A percentile compares a stretch with the other conserved stretches of the same genome.
Evolutionary conservation across 2,888 invertebrate species (phyloP).

Genomic region (Merodon equestris): DNA sequence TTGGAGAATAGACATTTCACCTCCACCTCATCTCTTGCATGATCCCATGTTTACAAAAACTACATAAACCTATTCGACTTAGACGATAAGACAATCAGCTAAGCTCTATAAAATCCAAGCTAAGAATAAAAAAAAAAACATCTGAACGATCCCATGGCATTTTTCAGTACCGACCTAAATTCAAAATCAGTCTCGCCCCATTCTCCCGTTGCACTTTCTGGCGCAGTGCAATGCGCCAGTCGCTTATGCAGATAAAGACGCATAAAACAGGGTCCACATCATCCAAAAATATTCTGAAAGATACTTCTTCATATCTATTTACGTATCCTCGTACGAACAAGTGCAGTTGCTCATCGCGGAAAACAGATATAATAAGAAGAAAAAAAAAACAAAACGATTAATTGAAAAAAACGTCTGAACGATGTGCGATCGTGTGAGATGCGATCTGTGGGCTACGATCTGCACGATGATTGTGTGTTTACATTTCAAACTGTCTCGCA

Average conservation of each 20-base stretch:
- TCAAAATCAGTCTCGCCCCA: constrained; percentile 21
- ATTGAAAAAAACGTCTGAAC: constrained; percentile 18
- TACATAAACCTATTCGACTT: background rate
- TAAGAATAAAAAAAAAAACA: background rate
- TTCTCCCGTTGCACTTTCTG: background rate
- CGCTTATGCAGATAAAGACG: constrained; percentile 22
- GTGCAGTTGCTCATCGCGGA: constrained; percentile 54
- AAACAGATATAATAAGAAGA: background rate
- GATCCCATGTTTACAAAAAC: constrained; percentile 3
- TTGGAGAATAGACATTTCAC: too few species aligned
- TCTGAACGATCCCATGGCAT: constrained; percentile 8
- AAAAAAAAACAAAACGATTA: constrained; percentile 8
- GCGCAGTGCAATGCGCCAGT: background rate
- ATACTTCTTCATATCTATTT: constrained; percentile 51
- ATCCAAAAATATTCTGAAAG: constrained; percentile 37
- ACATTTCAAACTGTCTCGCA: constrained; percentile 51
- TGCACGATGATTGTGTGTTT: constrained; percentile 44
- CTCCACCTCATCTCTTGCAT: too few species aligned
- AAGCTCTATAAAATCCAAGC: constrained; percentile 7
- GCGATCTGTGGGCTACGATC: background rate
- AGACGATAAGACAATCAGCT: constrained; percentile 32
- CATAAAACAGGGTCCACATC: constrained; percentile 40
- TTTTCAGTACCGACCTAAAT: constrained; percentile 52
- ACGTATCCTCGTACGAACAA: constrained; percentile 36
- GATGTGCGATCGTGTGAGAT: too few species aligned